Conservation (phyloP, 2,797 vertebrate genomes). For the Orientallactaga sibirica region DNA sequence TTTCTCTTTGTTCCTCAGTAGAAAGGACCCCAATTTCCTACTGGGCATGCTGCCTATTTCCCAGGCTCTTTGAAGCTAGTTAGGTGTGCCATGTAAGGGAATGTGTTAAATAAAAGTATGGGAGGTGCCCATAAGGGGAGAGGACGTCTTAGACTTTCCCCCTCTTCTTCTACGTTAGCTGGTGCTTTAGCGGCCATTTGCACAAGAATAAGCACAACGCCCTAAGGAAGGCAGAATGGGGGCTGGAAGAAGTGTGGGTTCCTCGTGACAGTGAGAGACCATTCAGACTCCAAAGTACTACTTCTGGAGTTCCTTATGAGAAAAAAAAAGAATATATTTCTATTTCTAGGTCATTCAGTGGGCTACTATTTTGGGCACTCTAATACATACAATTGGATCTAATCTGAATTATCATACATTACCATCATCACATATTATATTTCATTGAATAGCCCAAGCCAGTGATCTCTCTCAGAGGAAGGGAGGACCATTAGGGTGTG, state of each 20-base stretch:
- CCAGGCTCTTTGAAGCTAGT: not conserved
- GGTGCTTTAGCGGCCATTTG: not conserved
- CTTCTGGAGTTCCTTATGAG: not conserved
- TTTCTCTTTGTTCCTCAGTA: constrained; percentile 29
- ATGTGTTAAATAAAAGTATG: not conserved
- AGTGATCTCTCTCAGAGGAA: not conserved
- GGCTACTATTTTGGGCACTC: constrained; percentile 14
- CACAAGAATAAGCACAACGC: not conserved
- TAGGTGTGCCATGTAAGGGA: not conserved
- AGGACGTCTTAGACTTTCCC: not conserved
- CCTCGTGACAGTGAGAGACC: not conserved
- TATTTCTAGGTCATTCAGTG: constrained; percentile 37
- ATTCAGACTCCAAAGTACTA: not conserved
- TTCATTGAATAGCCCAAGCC: not conserved
- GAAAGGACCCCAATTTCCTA: not conserved
- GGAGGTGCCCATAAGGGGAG: not conserved
- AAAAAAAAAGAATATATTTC: not conserved
- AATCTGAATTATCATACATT: constrained; percentile 33
- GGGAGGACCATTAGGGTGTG: not conserved
- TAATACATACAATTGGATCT: not conserved
- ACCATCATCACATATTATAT: not conserved
- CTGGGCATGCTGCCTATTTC: not conserved
- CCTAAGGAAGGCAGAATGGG: not conserved
- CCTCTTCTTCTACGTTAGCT: not conserved
- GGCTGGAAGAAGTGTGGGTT: not conserved